Evolutionary conservation across 1,140 invertebrate species (phyloP), one percentile per base, ranked within the genome.

Genomic region (Rhopalosiphum padi): DNA sequence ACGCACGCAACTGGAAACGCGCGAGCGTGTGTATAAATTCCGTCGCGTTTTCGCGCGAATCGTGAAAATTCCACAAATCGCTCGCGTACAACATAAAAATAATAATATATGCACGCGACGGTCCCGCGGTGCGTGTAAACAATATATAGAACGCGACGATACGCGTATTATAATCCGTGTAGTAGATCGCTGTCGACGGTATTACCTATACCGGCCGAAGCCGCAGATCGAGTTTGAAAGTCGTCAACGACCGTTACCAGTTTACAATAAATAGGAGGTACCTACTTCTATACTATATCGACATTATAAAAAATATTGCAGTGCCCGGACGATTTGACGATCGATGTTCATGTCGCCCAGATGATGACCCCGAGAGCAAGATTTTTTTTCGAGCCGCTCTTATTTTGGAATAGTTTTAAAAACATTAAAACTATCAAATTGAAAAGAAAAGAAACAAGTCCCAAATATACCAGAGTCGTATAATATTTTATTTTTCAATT

Each of bases 31-130:
- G 23, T 46, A 88, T 88, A 53, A 89, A 89, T 89, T 55, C 88
- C 88, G 25, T 89, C 48, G 88, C 88, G 88, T 89, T 55, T 89
- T 55, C 88, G 2, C 51, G 88, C 15, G 35, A 55, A 89, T 89
- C 88, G 88, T 89, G 51, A 89, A 89, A 89, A 89, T 89, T 55
- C 51, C 88, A 23, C 88, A 89, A 89, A 41, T 55, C 9, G 48
- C 23, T 53, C 51, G 21, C 30, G 46, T 88, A 88, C 18, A n/a
- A 77, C 60, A 77, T n/a, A n/a, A n/a, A n/a, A 18, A n/a, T 18
- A 88, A 88, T 48, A 88, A 88, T 48, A 8, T 88, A 88, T 88
- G 86, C 86, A 88, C 86, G 86, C 86, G 11, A 48, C 46, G 30
- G 30, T 51, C 48, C 18, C 30, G n/a, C 46, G 86, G 8, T 46